phyloP scores from a whole-genome alignment of 92 coral and sea anemone genomes.

The Porites cylindrica region DNA sequence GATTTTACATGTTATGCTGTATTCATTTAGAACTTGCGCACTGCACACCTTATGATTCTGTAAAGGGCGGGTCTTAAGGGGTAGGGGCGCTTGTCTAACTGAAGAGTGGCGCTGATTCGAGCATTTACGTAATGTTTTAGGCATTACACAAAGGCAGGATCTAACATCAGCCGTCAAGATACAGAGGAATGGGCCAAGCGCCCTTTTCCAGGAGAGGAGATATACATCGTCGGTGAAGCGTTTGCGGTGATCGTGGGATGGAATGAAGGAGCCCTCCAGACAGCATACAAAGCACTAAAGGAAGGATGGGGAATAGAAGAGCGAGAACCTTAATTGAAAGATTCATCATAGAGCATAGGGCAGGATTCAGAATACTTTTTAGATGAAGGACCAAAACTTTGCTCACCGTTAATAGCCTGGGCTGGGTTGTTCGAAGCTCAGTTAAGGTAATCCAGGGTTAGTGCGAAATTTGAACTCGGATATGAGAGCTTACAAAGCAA shows the following conservation, averaged over 20 bases:
- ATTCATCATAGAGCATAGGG: neutral
- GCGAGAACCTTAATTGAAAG: neutral
- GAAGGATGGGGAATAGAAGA: constrained; percentile 27
- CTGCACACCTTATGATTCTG: too few species aligned
- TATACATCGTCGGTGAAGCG: constrained; percentile 30
- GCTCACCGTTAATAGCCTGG: too few species aligned
- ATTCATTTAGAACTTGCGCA: too few species aligned
- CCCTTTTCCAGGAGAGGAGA: constrained; percentile 25
- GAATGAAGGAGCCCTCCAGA: constrained; percentile 34
- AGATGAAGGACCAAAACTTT: too few species aligned
- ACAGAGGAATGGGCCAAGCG: constrained; percentile 33
- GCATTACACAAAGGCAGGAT: constrained; percentile 30
- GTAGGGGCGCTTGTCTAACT: too few species aligned
- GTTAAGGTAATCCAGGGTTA: too few species aligned
- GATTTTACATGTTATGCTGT: too few species aligned
- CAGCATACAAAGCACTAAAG: constrained; percentile 24
- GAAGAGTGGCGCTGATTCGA: too few species aligned
- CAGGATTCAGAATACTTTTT: neutral
- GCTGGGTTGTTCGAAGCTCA: too few species aligned
- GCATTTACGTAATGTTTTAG: neutral
- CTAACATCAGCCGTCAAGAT: neutral
- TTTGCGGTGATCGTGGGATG: constrained; percentile 4
- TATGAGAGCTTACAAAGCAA: too few species aligned
- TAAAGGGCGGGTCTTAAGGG: too few species aligned
- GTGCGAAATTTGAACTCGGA: too few species aligned